phyloP scores from a whole-genome alignment of 2,797 vertebrate species.

The Simalia tracyae region DNA sequence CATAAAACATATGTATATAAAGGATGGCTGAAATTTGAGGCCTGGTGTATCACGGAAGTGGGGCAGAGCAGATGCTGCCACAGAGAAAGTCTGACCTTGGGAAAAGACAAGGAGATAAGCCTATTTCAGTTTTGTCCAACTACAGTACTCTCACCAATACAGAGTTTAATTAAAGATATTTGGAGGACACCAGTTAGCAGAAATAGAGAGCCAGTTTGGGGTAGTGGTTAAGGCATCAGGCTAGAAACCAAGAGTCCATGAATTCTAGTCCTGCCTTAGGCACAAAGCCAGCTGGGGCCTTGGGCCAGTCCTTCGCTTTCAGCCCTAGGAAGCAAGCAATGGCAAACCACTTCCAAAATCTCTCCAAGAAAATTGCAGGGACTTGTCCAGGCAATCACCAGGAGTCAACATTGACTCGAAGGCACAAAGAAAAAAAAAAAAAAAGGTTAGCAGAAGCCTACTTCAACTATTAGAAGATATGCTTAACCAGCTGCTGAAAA shows the following conservation, averaged over 20 bases:
- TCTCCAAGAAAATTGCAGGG: not conserved
- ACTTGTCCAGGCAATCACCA: too few relatives aligned
- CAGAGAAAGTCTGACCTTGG: not conserved
- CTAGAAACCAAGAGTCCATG: not conserved
- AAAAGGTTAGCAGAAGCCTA: not conserved
- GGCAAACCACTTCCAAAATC: too few relatives aligned
- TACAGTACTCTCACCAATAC: not conserved
- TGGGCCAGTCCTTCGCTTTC: not conserved
- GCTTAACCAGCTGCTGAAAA: not conserved
- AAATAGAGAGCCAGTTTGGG: not conserved
- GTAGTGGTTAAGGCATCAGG: not conserved
- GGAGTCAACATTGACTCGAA: not conserved
- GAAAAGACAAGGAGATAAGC: not conserved
- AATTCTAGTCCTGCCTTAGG: not conserved
- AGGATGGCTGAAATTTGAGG: too few relatives aligned
- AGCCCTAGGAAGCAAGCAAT: too few relatives aligned
- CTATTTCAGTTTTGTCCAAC: not conserved
- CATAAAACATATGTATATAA: too few relatives aligned
- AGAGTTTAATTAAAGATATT: not conserved
- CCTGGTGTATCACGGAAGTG: not conserved
- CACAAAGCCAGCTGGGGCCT: not conserved
- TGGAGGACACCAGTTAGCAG: not conserved
- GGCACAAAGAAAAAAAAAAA: not conserved
- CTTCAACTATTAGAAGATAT: not conserved
- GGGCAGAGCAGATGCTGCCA: not conserved